Conservation (phyloP, 2,888 invertebrate species). For the Cryptus viduatorius region DNA sequence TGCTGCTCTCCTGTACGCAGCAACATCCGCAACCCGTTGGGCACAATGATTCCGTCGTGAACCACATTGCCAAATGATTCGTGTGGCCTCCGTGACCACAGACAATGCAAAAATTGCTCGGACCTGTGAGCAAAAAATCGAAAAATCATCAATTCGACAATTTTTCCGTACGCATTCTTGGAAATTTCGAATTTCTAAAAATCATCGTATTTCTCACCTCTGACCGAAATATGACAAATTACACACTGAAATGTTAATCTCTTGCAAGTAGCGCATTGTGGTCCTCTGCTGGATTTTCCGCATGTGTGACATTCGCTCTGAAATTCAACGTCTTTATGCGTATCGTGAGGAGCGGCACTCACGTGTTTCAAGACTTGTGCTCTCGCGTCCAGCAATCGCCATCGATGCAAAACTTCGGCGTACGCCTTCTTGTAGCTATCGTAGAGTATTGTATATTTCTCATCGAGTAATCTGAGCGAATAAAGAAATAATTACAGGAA, state of each 20-base stretch:
- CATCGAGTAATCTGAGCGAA: slow-evolving; percentile 81
- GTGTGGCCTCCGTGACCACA: slow-evolving; percentile 98
- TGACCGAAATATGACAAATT: slow-evolving; percentile 94
- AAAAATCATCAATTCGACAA: background rate
- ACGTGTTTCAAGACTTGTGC: slow-evolving; percentile 90
- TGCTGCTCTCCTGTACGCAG: slow-evolving; percentile 91
- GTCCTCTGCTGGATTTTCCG: slow-evolving; percentile 88
- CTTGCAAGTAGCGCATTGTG: slow-evolving; percentile 91
- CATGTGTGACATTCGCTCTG: slow-evolving; percentile 91
- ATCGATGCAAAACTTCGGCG: slow-evolving; percentile 94
- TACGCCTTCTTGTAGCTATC: slow-evolving; percentile 95
- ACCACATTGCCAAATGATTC: slow-evolving; percentile 94
- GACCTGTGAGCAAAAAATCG: slow-evolving; percentile 82
- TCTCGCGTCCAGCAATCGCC: slow-evolving; percentile 92
- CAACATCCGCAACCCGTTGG: slow-evolving; percentile 97
- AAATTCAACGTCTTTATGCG: slow-evolving; percentile 90
- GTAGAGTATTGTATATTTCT: slow-evolving; percentile 87
- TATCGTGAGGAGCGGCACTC: slow-evolving; percentile 84
- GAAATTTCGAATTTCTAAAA: slow-evolving; percentile 22
- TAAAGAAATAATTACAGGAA: background rate
- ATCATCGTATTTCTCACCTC: slow-evolving; percentile 86
- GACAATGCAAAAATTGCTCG: slow-evolving; percentile 93
- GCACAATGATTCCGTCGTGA: slow-evolving; percentile 91
- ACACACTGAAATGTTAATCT: slow-evolving; percentile 92
- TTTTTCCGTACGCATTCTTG: too few relatives aligned